phyloP scores from a whole-genome alignment of 2,113 vertebrate genomes.

The Tragulus kanchil region DNA sequence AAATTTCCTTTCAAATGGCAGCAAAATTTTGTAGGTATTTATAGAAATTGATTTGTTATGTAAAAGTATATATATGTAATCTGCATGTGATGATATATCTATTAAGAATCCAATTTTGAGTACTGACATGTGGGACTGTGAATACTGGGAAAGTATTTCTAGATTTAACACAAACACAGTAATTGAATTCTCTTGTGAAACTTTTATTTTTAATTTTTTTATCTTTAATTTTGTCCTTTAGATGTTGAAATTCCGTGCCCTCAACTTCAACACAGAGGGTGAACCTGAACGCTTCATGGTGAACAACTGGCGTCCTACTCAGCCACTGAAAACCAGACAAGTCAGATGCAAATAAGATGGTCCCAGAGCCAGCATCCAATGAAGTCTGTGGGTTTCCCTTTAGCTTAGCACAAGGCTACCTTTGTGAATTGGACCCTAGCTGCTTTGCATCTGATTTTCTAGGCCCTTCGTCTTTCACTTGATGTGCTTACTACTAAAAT shows the following conservation, averaged over 20 bases:
- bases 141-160: not conserved
- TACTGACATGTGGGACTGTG: not conserved
- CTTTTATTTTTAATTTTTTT: slow-evolving; percentile 28
- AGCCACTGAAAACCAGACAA: slow-evolving; percentile 92
- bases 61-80: not conserved
- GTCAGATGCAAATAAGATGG: slow-evolving; percentile 89
- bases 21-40: not conserved
- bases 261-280: slow-evolving; percentile 91
- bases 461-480: slow-evolving; percentile 71
- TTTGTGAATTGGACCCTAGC: slow-evolving; percentile 76
- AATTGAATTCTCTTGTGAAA: slow-evolving; percentile 44
- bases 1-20: not conserved
- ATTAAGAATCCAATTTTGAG: not conserved
- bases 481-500: slow-evolving; percentile 78
- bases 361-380: not conserved
- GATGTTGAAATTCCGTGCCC: slow-evolving; percentile 92
- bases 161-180: not conserved
- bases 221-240: slow-evolving; percentile 79
- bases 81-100: not conserved
- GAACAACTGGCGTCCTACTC: slow-evolving; percentile 96
- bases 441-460: slow-evolving; percentile 70
- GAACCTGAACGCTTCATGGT: slow-evolving; percentile 92
- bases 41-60: not conserved
- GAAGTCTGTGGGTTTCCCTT: slow-evolving; percentile 53
- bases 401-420: slow-evolving; percentile 83